Percentiles rank a stretch among this genome's conserved stretches.
phyloP scores from a whole-genome alignment of 2,888 invertebrate genomes.

The Ichneumon xanthorius region DNA sequence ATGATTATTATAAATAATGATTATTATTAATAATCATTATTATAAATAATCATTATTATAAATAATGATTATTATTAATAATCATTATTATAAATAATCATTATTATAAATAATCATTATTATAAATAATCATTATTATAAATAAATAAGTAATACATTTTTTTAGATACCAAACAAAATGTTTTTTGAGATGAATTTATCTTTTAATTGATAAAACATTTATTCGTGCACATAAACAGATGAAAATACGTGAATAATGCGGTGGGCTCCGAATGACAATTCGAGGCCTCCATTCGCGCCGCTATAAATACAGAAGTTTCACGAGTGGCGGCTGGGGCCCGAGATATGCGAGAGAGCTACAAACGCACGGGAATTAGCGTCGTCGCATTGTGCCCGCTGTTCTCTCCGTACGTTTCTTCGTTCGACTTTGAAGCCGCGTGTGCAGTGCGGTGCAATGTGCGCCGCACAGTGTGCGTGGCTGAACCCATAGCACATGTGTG shows the following conservation, averaged over 20 bases:
- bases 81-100: too few relatives aligned
- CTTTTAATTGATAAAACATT: background rate
- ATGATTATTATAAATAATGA: too few relatives aligned
- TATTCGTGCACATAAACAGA: constrained; percentile 18
- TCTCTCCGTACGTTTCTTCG: constrained; percentile 1
- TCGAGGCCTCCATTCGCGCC: constrained; percentile 36
- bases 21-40: too few relatives aligned
- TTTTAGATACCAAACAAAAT: background rate
- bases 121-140: too few relatives aligned
- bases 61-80: too few relatives aligned
- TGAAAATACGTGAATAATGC: constrained; percentile 23
- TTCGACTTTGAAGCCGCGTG: constrained; percentile 43
- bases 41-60: too few relatives aligned
- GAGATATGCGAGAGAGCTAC: constrained; percentile 51
- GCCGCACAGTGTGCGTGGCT: background rate
- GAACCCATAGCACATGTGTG: constrained; percentile 8
- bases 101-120: too few relatives aligned
- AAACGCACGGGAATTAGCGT: constrained; percentile 60
- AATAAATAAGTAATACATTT: background rate
- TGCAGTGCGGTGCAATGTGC: constrained; percentile 28
- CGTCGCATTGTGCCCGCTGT: constrained; percentile 44
- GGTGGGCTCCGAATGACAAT: constrained; percentile 10
- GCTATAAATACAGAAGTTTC: constrained; percentile 61
- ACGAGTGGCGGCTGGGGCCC: constrained; percentile 26
- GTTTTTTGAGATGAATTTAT: background rate